phyloP scores from a whole-genome alignment of 2,888 invertebrate genomes.

The Aricia artaxerxes region DNA sequence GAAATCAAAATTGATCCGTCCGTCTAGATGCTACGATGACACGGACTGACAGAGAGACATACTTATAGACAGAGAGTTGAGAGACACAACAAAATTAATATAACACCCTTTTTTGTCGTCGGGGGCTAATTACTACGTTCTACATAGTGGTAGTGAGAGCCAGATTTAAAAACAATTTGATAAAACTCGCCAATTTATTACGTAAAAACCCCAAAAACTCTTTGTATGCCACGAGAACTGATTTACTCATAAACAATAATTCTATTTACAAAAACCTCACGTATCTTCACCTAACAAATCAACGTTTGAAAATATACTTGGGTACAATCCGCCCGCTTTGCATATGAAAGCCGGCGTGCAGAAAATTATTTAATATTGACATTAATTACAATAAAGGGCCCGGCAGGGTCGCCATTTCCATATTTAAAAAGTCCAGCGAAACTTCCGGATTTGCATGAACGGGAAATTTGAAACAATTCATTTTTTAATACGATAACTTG shows the following conservation, averaged over 20 bases:
- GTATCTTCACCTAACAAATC: slow-evolving; percentile 43
- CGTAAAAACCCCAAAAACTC: neutral
- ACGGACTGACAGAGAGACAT: no score
- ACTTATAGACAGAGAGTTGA: no score
- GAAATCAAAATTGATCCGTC: no score
- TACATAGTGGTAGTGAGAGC: neutral
- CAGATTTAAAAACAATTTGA: neutral
- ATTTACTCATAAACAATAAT: neutral
- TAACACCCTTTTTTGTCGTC: no score
- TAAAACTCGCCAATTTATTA: neutral
- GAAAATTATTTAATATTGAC: slow-evolving; percentile 71
- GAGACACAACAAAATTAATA: no score
- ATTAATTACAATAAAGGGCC: slow-evolving; percentile 66
- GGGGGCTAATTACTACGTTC: no score
- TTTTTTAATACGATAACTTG: slow-evolving; percentile 10
- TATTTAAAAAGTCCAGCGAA: slow-evolving; percentile 15
- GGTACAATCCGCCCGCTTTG: slow-evolving; percentile 49
- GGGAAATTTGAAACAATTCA: slow-evolving; percentile 9
- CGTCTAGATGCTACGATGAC: no score
- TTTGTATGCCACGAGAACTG: neutral
- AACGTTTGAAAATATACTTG: slow-evolving; percentile 37
- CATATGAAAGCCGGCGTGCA: slow-evolving; percentile 71
- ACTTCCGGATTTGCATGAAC: slow-evolving; percentile 17
- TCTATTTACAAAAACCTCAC: slow-evolving; percentile 34
- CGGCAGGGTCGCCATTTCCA: slow-evolving; percentile 26